Evolutionary conservation across 2,797 vertebrate genomes (phyloP), one percentile per base, ranked within the genome.

Genomic region (Centropyge bicolor): DNA sequence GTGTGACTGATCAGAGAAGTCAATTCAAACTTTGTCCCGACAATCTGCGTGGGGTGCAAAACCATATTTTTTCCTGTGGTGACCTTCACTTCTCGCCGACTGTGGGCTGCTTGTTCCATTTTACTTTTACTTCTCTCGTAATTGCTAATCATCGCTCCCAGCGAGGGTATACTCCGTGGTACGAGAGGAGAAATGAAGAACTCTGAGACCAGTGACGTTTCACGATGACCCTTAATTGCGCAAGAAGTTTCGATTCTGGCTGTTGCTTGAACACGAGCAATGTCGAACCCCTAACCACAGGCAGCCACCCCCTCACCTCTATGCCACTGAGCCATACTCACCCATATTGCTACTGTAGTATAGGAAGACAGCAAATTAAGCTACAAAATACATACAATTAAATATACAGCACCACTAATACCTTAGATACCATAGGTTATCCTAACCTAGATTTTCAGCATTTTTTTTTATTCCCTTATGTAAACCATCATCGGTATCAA

Each of bases 61-160:
- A 87, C 72, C 77, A 72, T 79, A 57, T 73, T 81, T 86, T 54
- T 90, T 89, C 82, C 84, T 91, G 78, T 88, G 89, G 89, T 89
- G 91, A 86, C 84, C 86, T 89, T 83, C 78, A 64, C 67, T 73
- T 74, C 76, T 76, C 10, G 60, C 14, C 68, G 74, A 43, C 49
- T 82, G 90, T 92, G 83, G 86, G 91, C 80, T 84, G 84, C 49
- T 80, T 91, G 89, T 93, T 93, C 91, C 93, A 86, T 78, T 91
- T 82, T 24, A 71, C 63, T 81, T 87, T 82, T 27, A 59, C 6
- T 3, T 3, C 20, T 85, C 74, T 78, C 35, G 0, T 72, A 62
- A 82, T 79, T 82, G 80, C 63, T 86, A 81, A 87, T 83, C 60
- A 16, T 22, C 36, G 36, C 49, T 76, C 69, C 70, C 14, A 19